Base-by-base conservation (phyloP, 2,888 invertebrate species). In the Fragum whitleyi region DNA sequence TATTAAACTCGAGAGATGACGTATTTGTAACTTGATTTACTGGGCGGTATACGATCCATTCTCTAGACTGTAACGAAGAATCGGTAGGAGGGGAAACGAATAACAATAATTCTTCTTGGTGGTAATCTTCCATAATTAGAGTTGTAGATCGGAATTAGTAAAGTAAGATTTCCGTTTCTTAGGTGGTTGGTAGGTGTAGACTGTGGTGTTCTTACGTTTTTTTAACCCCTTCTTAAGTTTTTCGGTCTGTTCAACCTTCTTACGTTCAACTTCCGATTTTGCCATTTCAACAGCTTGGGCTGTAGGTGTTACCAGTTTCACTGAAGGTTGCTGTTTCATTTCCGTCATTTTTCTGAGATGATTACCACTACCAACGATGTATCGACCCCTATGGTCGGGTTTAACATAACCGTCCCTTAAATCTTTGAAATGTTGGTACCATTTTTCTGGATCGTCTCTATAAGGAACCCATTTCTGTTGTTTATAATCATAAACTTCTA, bases 21-120 rank as follows among this genome's bases (percentile, higher is more conserved):
- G 73, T 36, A n/a, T 68, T 70, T 19, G 57, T 59, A 14, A 83
- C 16, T 23, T 74, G 77, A 67, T 75, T 77, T 39, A 68, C 51
- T 1, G 80, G 77, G 39, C 73, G 39, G 65, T 68, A 83, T 72
- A 72, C 72, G 59, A 83, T 80, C 77, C n/a, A n/a, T n/a, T n/a
- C n/a, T n/a, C n/a, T n/a, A n/a, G n/a, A n/a, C n/a, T 72, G 75
- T 57, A 74, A 29, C 47, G 74, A 74, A 9, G 61, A 16, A 32
- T 79, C 79, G 9, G 76, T 57, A 11, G 70, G 73, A n/a, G 61
- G 42, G n/a, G 74, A 23, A 1, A 69, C 70, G 32, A 76, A 76
- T n/a, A 76, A 36, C 23, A 69, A 69, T 23, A 76, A 53, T 9
- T 76, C 62, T 76, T 75, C 57, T 57, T 59, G 68, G 68, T 75